Evolutionary conservation across 2,888 invertebrate species (phyloP), one percentile per base, ranked within the genome.

Genomic region (Macrophya annulata): DNA sequence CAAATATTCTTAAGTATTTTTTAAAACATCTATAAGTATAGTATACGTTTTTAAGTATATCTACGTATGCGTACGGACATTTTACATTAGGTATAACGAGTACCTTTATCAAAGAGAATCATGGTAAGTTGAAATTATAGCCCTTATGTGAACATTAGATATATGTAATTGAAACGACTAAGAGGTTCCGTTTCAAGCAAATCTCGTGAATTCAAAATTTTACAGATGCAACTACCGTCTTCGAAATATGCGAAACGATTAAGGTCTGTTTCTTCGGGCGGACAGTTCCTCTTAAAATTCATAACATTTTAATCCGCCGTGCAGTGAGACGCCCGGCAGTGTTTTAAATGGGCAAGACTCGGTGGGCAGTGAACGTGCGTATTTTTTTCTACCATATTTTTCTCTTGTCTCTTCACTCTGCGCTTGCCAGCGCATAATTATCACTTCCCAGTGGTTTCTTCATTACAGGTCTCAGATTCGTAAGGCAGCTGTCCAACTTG

Each of bases 201-300:
- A 76, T 25, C 51, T 31, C 1, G 31, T 77, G n/a, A 25, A 55
- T 51, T 62, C 37, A 21, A 37, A 51, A 77, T 55, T 51, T 77
- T 37, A 55, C 51, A 77, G 31, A 25, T 77, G 76, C 25, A 76
- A 76, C 76, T 45, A 77, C 51, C 51, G 31, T 77, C 9, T 37
- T 62, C 62, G 62, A 31, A 10, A 21, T n/a, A 59, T 43, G 59
- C 21, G 62, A 43, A 62, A 62, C 59, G 62, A 62, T 62, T 62
- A 25, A 62, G 81, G 81, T 21, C 12, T n/a, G 59, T 40, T 81
- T 81, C 37, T 62, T 55, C 40, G 12, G 40, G 59, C 62, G 37
- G 81, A 81, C 81, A 81, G 81, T 74, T 45, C 74, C 76, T 76
- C 74, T 84, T 84, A 84, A 84, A 84, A 84, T 84, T 84, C 84